A percentile compares a stretch with the other conserved stretches of the same genome.
phyloP scores from a whole-genome alignment of 2,113 vertebrate species.

The Macrotis lagotis region DNA sequence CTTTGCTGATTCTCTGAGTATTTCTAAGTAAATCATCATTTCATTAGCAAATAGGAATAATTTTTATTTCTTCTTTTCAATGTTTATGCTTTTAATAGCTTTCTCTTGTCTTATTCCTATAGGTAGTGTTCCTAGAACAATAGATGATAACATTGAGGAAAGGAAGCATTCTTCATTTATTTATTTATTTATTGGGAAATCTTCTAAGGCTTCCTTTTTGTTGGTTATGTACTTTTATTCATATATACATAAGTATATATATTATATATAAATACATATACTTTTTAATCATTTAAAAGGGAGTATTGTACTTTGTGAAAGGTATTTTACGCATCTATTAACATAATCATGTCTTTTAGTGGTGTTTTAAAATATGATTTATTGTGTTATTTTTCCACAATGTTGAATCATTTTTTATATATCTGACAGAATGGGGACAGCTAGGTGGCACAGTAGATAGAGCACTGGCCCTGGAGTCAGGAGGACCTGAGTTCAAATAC shows the following conservation, averaged over 20 bases:
- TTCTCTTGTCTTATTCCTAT: neutral
- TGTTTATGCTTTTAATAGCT: neutral
- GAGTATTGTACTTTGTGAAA: neutral
- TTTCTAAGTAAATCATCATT: neutral
- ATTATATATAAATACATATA: too few relatives aligned
- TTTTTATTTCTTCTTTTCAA: neutral
- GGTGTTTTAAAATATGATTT: neutral
- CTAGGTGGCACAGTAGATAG: too few relatives aligned
- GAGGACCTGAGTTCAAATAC: too few relatives aligned
- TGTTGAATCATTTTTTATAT: neutral
- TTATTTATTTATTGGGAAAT: neutral
- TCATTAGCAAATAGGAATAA: neutral
- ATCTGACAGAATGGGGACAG: too few relatives aligned
- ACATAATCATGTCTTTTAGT: neutral
- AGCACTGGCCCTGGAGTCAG: too few relatives aligned
- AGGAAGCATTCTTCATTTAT: neutral
- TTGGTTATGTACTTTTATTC: neutral
- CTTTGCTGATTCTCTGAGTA: neutral
- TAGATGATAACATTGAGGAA: neutral
- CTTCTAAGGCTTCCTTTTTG: neutral
- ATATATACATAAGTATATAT: too few relatives aligned
- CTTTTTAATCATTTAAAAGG: neutral
- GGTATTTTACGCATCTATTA: neutral
- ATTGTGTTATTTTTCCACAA: neutral
- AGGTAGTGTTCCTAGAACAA: neutral